A percentile compares a stretch with the other conserved stretches of the same genome.
Conservation (phyloP, 2,888 invertebrate genomes). For the Tryphoninae sp. region DNA sequence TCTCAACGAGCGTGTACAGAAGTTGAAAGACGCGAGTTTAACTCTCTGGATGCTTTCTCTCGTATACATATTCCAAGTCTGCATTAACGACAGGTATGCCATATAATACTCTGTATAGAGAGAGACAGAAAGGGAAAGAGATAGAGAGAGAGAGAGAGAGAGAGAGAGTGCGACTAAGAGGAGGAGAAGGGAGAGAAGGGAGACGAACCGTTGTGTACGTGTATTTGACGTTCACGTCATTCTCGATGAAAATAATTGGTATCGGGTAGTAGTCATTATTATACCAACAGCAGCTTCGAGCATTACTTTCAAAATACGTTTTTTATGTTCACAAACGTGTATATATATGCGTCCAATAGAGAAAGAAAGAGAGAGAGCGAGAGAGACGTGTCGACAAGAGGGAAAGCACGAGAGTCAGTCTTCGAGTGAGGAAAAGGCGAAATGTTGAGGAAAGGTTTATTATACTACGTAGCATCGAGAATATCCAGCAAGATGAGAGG, state of each 20-base stretch:
- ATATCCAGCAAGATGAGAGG: slow-evolving; percentile 23
- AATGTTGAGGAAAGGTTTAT: slow-evolving; percentile 59
- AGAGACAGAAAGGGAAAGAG: background rate
- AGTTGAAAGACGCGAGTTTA: slow-evolving; percentile 51
- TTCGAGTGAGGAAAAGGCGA: slow-evolving; percentile 42
- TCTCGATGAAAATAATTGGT: slow-evolving; percentile 63
- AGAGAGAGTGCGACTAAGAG: background rate
- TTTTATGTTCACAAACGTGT: background rate
- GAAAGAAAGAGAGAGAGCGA: slow-evolving; percentile 17
- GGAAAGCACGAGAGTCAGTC: slow-evolving; percentile 44
- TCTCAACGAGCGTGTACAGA: slow-evolving; percentile 37
- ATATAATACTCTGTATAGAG: slow-evolving; percentile 20
- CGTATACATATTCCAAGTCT: slow-evolving; percentile 32
- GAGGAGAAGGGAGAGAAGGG: background rate
- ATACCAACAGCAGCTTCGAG: slow-evolving; percentile 49
- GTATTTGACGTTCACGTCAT: slow-evolving; percentile 62
- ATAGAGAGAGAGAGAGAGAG: background rate
- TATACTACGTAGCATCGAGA: slow-evolving; percentile 35
- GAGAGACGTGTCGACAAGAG: slow-evolving; percentile 39
- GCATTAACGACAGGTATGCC: slow-evolving; percentile 36
- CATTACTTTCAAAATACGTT: slow-evolving; percentile 59
- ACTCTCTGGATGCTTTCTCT: slow-evolving; percentile 55
- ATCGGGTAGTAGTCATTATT: slow-evolving; percentile 62
- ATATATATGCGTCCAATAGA: slow-evolving; percentile 31
- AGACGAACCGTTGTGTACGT: slow-evolving; percentile 24